Evolutionary conservation across 2,113 vertebrate genomes (phyloP).

Genomic region (Odontophorus gujanensis): DNA sequence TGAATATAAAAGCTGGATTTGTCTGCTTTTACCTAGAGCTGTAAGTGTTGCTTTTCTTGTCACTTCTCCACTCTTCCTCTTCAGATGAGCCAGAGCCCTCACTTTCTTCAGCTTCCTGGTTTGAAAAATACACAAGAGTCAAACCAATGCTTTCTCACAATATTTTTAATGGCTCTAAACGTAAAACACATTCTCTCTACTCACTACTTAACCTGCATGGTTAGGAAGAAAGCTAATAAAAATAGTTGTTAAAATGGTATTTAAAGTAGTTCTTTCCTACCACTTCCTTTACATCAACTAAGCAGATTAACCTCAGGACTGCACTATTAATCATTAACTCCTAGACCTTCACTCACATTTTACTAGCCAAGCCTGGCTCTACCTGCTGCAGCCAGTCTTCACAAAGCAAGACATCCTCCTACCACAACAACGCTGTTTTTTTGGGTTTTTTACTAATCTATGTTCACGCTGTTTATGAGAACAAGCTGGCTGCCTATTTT

Average conservation of each 20-base stretch:
- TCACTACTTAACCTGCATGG: neutral
- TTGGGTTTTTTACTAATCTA: neutral
- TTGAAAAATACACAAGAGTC: neutral
- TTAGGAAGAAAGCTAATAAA: neutral
- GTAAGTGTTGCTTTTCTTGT: slow-evolving; percentile 84
- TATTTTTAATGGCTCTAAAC: neutral
- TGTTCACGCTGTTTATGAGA: neutral
- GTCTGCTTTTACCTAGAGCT: slow-evolving; percentile 84
- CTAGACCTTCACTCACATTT: neutral
- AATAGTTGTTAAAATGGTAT: neutral
- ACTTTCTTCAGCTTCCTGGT: slow-evolving; percentile 87
- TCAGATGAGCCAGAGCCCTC: slow-evolving; percentile 84
- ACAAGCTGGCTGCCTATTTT: rapidly evolving
- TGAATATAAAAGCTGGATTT: neutral
- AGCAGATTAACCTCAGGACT: neutral
- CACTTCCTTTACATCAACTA: neutral
- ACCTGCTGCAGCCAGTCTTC: neutral
- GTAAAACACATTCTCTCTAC: neutral
- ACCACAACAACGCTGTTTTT: neutral
- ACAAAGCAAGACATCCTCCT: neutral
- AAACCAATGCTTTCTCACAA: neutral
- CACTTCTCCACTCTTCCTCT: slow-evolving; percentile 92
- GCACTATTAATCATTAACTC: neutral
- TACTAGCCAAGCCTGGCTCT: neutral
- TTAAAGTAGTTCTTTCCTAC: neutral